A percentile compares a stretch with the other conserved stretches of the same genome.
Conservation (phyloP, 2,888 invertebrate species). For the Schizaphis graminum region DNA sequence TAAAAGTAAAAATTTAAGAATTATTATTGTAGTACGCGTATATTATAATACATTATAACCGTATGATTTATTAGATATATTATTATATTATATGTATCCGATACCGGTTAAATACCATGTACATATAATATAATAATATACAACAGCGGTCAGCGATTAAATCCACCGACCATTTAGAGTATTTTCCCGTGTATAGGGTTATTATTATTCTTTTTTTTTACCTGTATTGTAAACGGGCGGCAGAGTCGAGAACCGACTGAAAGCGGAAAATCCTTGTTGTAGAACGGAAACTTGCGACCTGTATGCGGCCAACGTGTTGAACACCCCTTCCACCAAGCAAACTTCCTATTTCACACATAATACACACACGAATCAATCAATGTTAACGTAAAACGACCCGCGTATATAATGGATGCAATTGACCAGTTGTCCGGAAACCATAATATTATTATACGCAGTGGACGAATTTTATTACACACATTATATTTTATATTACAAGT, state of each 20-base stretch:
- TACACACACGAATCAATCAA: constrained; percentile 46
- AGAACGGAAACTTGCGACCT: constrained; percentile 64
- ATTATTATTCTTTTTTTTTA: constrained; percentile 27
- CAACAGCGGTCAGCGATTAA: background rate
- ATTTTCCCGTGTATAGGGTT: background rate
- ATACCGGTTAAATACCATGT: background rate
- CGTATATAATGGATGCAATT: background rate
- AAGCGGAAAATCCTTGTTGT: constrained; percentile 64
- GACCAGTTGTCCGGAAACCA: background rate
- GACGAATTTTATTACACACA: background rate
- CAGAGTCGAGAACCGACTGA: constrained; percentile 59
- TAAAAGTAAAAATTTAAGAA: background rate
- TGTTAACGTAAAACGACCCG: background rate
- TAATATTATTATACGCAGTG: background rate
- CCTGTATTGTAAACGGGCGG: constrained; percentile 62
- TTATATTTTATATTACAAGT: background rate
- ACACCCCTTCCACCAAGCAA: constrained; percentile 62
- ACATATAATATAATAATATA: background rate
- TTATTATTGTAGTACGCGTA: background rate
- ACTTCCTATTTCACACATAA: constrained; percentile 60
- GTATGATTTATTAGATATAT: background rate
- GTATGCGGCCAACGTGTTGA: constrained; percentile 63
- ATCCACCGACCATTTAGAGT: background rate
- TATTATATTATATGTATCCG: background rate
- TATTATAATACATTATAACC: background rate